phyloP scores from a whole-genome alignment of 2,113 vertebrate genomes.

The Rhadina sibilatrix region DNA sequence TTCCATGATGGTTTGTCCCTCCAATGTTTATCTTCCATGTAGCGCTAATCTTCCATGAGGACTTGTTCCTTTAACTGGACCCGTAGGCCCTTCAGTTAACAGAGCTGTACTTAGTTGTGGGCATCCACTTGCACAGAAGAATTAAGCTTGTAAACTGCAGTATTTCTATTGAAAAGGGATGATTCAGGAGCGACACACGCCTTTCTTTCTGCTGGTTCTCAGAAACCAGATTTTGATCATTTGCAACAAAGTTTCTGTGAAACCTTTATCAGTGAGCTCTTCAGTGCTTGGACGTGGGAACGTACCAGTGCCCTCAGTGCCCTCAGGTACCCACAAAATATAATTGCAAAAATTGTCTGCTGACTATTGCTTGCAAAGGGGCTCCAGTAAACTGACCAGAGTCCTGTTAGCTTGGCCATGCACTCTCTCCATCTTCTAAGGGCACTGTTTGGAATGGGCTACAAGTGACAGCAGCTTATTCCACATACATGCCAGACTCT shows the following conservation, averaged over 20 bases:
- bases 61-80: background rate
- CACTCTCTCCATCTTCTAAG: background rate
- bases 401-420: background rate
- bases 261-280: background rate
- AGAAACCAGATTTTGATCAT: background rate
- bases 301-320: accelerated
- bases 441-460: background rate
- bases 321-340: background rate
- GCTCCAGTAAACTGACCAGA: background rate
- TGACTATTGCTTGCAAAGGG: background rate
- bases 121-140: background rate
- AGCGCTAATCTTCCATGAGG: accelerated
- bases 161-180: background rate
- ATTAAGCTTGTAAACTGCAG: background rate
- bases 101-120: background rate
- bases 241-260: background rate
- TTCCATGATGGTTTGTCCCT: background rate
- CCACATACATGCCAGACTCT: background rate
- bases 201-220: background rate
- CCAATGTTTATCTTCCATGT: background rate
- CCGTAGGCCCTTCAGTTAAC: background rate
- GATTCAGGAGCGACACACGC: background rate
- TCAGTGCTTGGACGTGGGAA: background rate
- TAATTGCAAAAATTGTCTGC: background rate
- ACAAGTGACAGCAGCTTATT: background rate